Conservation (phyloP, 2,113 vertebrate genomes). For the Phaethon lepturus region DNA sequence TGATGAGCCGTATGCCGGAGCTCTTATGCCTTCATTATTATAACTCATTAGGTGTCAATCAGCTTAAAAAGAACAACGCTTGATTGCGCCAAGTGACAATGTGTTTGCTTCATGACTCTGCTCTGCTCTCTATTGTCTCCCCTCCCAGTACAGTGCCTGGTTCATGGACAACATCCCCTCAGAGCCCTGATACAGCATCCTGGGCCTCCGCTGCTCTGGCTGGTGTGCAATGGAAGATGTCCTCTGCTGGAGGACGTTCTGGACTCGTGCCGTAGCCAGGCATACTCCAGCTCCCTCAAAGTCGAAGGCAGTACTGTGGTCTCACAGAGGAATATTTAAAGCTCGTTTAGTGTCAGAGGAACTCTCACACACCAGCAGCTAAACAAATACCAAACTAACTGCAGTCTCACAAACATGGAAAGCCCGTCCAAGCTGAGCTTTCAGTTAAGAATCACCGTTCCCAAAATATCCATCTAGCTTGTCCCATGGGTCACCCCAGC, state of each 20-base stretch:
- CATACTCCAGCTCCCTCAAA: background rate
- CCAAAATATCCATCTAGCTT: background rate
- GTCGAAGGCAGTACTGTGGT: background rate
- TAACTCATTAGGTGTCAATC: background rate
- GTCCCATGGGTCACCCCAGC: background rate
- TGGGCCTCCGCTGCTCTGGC: fast-evolving
- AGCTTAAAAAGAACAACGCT: background rate
- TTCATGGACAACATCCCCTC: background rate
- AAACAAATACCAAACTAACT: background rate
- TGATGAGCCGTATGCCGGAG: fast-evolving
- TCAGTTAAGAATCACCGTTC: background rate
- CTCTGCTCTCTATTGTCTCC: background rate
- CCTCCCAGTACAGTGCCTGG: background rate
- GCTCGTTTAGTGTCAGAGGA: background rate
- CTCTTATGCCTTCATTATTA: background rate
- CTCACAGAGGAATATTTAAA: background rate
- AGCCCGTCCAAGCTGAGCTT: background rate
- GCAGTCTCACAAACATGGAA: background rate
- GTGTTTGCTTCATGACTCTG: background rate
- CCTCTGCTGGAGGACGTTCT: background rate
- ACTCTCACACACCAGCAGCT: background rate
- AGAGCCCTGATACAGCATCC: background rate
- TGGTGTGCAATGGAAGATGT: background rate
- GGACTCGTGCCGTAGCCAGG: background rate
- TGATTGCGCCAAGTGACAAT: background rate